Conservation (phyloP, 2,888 invertebrate genomes). For the Acleris laterana region DNA sequence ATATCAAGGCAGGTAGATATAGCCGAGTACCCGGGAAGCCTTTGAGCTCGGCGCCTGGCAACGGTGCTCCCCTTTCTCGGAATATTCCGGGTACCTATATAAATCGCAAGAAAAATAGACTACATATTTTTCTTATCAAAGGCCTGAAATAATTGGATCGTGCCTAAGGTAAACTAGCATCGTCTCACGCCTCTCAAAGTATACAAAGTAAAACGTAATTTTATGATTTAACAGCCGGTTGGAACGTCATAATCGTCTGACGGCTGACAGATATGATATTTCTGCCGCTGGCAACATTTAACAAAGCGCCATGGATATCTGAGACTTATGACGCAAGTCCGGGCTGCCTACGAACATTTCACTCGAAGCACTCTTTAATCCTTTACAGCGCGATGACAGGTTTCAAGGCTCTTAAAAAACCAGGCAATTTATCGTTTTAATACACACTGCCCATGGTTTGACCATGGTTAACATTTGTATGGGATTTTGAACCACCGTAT, state of each 20-base stretch:
- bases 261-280: conserved; percentile 18
- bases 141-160: conserved; percentile 16
- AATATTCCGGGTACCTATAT: conserved; percentile 41
- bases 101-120: conserved; percentile 32
- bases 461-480: no score
- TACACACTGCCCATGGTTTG: not conserved
- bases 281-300: conserved; percentile 26
- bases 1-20: conserved; percentile 10
- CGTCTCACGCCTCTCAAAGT: not conserved
- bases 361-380: conserved; percentile 19
- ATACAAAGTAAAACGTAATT: not conserved
- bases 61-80: conserved; percentile 41
- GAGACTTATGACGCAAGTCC: conserved; percentile 24
- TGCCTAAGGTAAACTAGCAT: conserved; percentile 7
- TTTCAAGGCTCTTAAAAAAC: conserved; percentile 38
- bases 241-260: conserved; percentile 16
- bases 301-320: conserved; percentile 24
- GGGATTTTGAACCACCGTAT: no score
- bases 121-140: conserved; percentile 9
- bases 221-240: conserved; percentile 6
- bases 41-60: conserved; percentile 46
- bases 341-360: conserved; percentile 4
- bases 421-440: conserved; percentile 47
- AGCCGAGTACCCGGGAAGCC: conserved; percentile 34
- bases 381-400: conserved; percentile 6